These are phyloP conservation scores for Synaphobranchus kaupii DNA, from an alignment of 2,797 vertebrate species.

Conservation along the genomic window DNA sequence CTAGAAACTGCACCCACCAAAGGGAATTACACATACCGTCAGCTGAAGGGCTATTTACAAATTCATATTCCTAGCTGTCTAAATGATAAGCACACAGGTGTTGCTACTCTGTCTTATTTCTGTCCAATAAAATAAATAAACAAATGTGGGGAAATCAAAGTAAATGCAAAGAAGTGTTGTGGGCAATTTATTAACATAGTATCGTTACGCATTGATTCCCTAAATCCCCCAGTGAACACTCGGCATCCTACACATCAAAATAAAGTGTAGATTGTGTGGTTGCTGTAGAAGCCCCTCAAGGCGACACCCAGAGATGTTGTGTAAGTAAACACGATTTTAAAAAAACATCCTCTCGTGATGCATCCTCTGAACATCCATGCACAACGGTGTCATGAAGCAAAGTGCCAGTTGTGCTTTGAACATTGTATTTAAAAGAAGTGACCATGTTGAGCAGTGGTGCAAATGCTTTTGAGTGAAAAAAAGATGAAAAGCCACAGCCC, in stretches of 20 bases:
- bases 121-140: not conserved
- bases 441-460: not conserved
- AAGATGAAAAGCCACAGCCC: not conserved
- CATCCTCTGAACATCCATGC: not conserved
- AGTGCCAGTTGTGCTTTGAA: conserved; percentile 43
- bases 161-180: not conserved
- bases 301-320: conserved; percentile 49
- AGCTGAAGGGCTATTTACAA: not conserved
- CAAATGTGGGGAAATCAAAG: not conserved
- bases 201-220: not conserved
- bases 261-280: conserved; percentile 51
- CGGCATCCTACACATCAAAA: not conserved
- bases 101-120: not conserved
- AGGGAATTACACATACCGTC: not conserved
- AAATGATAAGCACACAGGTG: not conserved
- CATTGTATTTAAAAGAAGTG: conserved; percentile 62
- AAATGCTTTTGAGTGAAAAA: not conserved
- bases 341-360: not conserved
- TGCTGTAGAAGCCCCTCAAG: conserved; percentile 71
- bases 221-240: not conserved
- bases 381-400: conserved; percentile 27
- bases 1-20: not conserved
- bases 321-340: conserved; percentile 52
- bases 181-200: not conserved
- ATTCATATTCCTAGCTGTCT: not conserved